Evolutionary conservation across 2,113 vertebrate species (phyloP).

Genomic region (Phainopepla nitens): DNA sequence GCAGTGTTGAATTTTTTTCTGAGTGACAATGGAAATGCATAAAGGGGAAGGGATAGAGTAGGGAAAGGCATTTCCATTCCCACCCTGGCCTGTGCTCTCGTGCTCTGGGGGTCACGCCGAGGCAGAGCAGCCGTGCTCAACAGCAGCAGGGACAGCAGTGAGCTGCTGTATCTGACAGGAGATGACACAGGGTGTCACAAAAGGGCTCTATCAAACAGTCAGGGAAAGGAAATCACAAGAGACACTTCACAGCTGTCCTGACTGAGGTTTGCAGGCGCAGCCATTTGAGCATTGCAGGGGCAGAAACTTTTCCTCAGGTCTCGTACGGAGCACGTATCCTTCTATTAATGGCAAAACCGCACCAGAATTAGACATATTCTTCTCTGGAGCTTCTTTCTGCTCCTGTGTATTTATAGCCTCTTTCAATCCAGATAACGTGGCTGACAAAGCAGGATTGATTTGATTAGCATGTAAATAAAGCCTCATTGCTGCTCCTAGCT

Average conservation of each 20-base stretch:
- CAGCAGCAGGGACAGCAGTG: accelerated
- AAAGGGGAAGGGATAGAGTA: neutral
- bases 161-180: neutral
- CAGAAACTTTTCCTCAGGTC: neutral
- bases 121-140: neutral
- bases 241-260: neutral
- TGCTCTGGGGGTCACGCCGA: accelerated
- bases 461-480: constrained; percentile 58
- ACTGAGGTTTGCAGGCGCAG: neutral
- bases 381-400: constrained; percentile 17
- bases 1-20: neutral
- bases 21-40: neutral
- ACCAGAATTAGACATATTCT: neutral
- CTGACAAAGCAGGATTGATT: constrained; percentile 53
- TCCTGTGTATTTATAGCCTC: constrained; percentile 28
- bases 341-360: neutral
- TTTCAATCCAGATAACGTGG: constrained; percentile 25
- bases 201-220: neutral
- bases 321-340: neutral
- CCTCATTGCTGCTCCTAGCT: constrained; percentile 5
- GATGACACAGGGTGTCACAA: constrained; percentile 2
- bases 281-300: neutral
- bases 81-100: accelerated
- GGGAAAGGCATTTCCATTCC: neutral
- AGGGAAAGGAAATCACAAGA: neutral